Evolutionary conservation across 2,113 vertebrate genomes (phyloP).

Genomic region (Chaenogobius annularis): DNA sequence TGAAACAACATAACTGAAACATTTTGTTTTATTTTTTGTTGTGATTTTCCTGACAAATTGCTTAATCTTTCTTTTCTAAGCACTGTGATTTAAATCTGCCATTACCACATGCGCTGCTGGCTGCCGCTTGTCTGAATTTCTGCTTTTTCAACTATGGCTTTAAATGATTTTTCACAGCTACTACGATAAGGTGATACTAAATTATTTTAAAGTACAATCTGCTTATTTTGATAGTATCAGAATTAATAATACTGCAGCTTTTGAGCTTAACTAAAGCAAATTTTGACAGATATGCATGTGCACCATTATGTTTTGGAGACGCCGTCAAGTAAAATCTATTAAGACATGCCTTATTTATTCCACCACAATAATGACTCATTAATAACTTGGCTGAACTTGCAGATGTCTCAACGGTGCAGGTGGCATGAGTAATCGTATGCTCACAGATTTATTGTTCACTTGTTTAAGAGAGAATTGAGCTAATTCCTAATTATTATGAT

Average conservation of each 20-base stretch:
- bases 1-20: not conserved
- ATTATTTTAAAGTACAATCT: conserved; percentile 14
- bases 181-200: not conserved
- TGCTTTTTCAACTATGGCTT: not conserved
- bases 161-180: not conserved
- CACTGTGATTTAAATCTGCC: not conserved
- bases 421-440: conserved; percentile 41
- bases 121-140: not conserved
- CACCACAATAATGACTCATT: conserved; percentile 50
- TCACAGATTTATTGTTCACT: conserved; percentile 20
- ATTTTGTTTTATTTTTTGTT: not conserved
- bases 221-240: conserved; percentile 6
- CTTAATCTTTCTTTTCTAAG: not conserved
- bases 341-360: conserved; percentile 14
- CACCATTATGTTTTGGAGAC: conserved; percentile 22
- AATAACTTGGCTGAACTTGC: conserved; percentile 16
- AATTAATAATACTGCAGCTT: not conserved
- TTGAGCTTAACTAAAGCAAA: not conserved
- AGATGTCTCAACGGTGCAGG: conserved; percentile 23
- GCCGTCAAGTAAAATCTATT: conserved; percentile 19
- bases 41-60: not conserved
- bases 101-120: not conserved
- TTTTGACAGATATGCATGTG: conserved; percentile 22
- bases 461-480: conserved; percentile 24
- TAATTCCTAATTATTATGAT: conserved; percentile 36